A percentile compares a stretch with the other conserved stretches of the same genome.
These are phyloP conservation scores for Drosophila tristis DNA, from an alignment of 1,140 invertebrate genomes.

Conservation along the genomic window DNA sequence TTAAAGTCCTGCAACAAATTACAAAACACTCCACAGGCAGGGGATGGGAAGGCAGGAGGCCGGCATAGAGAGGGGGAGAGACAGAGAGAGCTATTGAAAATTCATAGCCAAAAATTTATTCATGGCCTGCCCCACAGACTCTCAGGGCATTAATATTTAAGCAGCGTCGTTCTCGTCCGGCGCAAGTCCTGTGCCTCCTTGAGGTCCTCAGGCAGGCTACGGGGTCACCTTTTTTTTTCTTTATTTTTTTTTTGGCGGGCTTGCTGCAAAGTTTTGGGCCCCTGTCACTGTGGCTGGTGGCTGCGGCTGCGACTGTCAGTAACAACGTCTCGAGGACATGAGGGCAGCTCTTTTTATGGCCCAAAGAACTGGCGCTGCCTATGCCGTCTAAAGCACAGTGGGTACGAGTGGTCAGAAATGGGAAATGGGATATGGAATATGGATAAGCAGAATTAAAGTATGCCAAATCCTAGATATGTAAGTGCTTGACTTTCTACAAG, in stretches of 20 bases:
- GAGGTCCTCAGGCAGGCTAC: constrained; percentile 22
- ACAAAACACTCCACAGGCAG: constrained; percentile 3
- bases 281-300: constrained; percentile 23
- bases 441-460: too few relatives aligned
- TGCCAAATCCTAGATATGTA: neutral
- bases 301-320: constrained; percentile 59
- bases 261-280: constrained; percentile 61
- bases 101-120: constrained; percentile 83
- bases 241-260: constrained; percentile 24
- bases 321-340: constrained; percentile 75
- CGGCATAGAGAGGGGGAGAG: neutral
- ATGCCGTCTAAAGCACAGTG: constrained; percentile 47
- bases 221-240: constrained; percentile 52
- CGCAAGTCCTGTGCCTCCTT: constrained; percentile 24
- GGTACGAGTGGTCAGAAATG: neutral
- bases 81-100: constrained; percentile 63
- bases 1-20: constrained; percentile 67
- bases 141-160: constrained; percentile 78
- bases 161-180: constrained; percentile 57
- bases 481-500: neutral
- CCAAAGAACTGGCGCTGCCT: constrained; percentile 62
- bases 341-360: constrained; percentile 69
- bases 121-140: constrained; percentile 69
- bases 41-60: neutral
- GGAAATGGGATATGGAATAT: neutral